Percentiles rank a stretch among this genome's conserved stretches.
These are phyloP conservation scores for Mesorhabditis sp. DNA, from an alignment of 2,888 invertebrate species.

Conservation along the genomic window DNA sequence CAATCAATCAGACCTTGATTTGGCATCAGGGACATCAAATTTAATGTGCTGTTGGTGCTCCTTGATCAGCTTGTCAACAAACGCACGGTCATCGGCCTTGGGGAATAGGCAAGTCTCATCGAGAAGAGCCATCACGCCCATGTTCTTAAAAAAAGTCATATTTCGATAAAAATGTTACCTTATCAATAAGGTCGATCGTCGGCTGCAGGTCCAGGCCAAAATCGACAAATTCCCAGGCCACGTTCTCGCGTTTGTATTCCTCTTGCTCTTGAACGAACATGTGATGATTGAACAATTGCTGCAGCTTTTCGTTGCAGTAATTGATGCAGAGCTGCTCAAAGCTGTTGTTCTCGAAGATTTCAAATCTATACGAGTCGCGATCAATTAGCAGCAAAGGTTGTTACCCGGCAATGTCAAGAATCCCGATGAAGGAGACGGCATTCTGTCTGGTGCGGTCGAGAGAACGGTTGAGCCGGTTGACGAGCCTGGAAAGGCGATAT, in stretches of 20 bases:
- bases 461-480: slow-evolving; percentile 66
- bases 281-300: too few species aligned
- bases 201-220: slow-evolving; percentile 97
- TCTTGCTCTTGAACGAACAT: slow-evolving; percentile 77
- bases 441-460: slow-evolving; percentile 93
- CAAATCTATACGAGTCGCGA: slow-evolving; percentile 22
- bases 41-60: slow-evolving; percentile 94
- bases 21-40: slow-evolving; percentile 70
- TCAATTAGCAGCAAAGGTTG: slow-evolving; percentile 59
- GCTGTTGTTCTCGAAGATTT: slow-evolving; percentile 73
- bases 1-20: too few species aligned
- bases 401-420: slow-evolving; percentile 98
- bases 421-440: slow-evolving; percentile 96
- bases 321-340: slow-evolving; percentile 99
- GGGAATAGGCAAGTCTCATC: slow-evolving; percentile 99
- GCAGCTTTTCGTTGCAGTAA: slow-evolving; percentile 85
- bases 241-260: slow-evolving; percentile 84
- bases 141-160: slow-evolving; percentile 68
- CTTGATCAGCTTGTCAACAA: slow-evolving; percentile 89
- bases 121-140: slow-evolving; percentile 94
- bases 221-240: slow-evolving; percentile 99
- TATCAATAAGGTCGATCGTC: slow-evolving; percentile 96
- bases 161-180: slow-evolving; percentile 62
- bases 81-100: slow-evolving; percentile 96
- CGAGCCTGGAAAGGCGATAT: slow-evolving; percentile 28